These are phyloP conservation scores for Hormiphora californensis DNA, from an alignment of 37 sponge, comb jelly and placozoan genomes.

Conservation along the genomic window DNA sequence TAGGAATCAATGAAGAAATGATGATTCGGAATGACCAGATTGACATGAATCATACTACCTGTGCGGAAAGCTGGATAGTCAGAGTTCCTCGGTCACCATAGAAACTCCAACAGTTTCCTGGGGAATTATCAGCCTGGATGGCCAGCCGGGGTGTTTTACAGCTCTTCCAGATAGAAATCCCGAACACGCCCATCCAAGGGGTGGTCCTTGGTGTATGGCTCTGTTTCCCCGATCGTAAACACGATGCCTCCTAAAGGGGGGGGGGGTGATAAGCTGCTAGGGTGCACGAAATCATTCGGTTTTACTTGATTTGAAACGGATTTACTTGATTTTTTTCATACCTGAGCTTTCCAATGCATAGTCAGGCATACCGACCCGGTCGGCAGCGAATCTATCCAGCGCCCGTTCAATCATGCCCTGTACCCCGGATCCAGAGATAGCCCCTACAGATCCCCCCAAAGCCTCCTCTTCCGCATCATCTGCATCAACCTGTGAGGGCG, in stretches of 20 bases:
- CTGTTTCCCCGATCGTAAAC: slow-evolving; percentile 45
- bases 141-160: slow-evolving; percentile 45
- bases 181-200: slow-evolving; percentile 52
- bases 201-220: slow-evolving; percentile 48
- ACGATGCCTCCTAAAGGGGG: slow-evolving; percentile 6
- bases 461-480: too few species aligned
- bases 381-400: slow-evolving; percentile 20
- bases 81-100: slow-evolving; percentile 18
- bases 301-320: too few species aligned
- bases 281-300: too few species aligned
- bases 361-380: slow-evolving; percentile 43
- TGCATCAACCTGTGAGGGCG: too few species aligned
- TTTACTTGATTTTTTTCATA: too few species aligned
- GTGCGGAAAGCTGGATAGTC: slow-evolving; percentile 43
- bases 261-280: too few species aligned
- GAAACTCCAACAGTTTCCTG: slow-evolving; percentile 51
- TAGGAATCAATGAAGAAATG: too few species aligned
- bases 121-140: slow-evolving; percentile 46
- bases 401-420: neutral
- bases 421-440: neutral
- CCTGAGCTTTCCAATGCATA: slow-evolving; percentile 47
- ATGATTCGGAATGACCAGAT: slow-evolving; percentile 34
- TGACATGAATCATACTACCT: neutral
- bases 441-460: too few species aligned
- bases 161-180: slow-evolving; percentile 49